Conservation (phyloP, 2,888 invertebrate genomes). For the Axea sp. region DNA sequence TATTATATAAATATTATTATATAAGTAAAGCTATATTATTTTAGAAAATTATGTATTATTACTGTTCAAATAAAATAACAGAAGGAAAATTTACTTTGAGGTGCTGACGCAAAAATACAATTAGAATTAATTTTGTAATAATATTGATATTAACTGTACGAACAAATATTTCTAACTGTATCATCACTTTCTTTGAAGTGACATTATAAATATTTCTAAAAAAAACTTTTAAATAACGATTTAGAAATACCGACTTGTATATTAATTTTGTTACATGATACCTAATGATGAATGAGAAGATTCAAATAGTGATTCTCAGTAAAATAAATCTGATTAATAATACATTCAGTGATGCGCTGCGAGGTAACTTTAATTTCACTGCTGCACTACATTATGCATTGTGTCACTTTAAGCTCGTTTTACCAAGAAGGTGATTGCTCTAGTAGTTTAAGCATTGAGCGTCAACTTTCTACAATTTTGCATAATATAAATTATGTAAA, state of each 20-base stretch:
- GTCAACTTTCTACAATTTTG: conserved; percentile 64
- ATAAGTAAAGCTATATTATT: no score
- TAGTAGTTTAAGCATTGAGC: conserved; percentile 48
- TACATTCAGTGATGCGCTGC: conserved; percentile 29
- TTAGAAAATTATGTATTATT: no score
- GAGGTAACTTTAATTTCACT: conserved; percentile 51
- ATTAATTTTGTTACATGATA: conserved; percentile 7
- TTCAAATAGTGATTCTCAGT: conserved; percentile 16
- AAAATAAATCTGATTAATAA: conserved; percentile 39
- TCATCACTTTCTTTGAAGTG: no score
- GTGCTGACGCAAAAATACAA: no score
- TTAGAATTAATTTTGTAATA: no score
- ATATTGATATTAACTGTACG: no score
- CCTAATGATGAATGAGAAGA: conserved; percentile 11
- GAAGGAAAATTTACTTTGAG: no score
- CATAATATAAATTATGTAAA: conserved; percentile 67
- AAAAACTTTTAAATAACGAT: neutral
- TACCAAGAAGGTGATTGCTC: conserved; percentile 45
- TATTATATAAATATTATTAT: no score
- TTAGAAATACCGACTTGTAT: neutral
- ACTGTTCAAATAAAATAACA: no score
- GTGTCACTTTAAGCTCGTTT: conserved; percentile 40
- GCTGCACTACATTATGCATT: conserved; percentile 38
- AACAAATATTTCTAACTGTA: no score
- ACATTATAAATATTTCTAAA: no score